Base-by-base conservation (phyloP, 2,888 invertebrate genomes). In the Pachydiplax longipennis region DNA sequence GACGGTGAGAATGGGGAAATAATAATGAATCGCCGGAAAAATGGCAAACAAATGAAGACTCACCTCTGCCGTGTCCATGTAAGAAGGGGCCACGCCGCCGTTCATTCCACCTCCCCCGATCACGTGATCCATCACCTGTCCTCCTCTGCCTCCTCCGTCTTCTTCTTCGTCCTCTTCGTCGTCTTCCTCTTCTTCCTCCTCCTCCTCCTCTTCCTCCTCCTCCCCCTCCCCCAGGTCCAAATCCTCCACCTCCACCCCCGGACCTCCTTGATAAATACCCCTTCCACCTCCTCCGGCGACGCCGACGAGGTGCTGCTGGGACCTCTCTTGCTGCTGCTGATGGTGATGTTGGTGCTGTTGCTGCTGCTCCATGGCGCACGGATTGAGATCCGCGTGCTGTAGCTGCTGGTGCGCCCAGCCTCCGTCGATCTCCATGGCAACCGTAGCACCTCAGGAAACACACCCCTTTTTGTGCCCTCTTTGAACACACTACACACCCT, bases 41-140 rank as follows among this genome's bases (percentile, higher is more conserved):
- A 44, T 53, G 31, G 53, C 53, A 83, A 83, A 87, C 18, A 58
- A 87, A n/a, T 18, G 61, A 37, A 37, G 40, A 37, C 40, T 61
- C 65, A 87, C 87, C 87, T 87, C 87, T 87, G 58, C 87, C 61
- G 87, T 87, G 87, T 87, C 87, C 87, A 87, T 87, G 87, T 87
- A 87, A 61, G 87, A 87, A 13, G 61, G 22, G 3, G 61, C 18
- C 61, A 87, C 61, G 48, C 87, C 61, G 61, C 61, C 87, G 22
- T 35, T 87, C 87, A 87, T 87, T n/a, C 37, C 58, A 22, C 83
- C 83, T 61, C 83, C 83, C 10, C 87, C 87, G 37, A 58, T 61
- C 61, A 87, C 58, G 58, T 61, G 58, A 61, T 87, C 58, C 58
- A 61, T 61, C 87, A 87, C 53, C 37, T 61, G 58, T 61, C 58